phyloP scores from a whole-genome alignment of 2,113 vertebrate genomes.

The Tragelaphus strepsiceros region DNA sequence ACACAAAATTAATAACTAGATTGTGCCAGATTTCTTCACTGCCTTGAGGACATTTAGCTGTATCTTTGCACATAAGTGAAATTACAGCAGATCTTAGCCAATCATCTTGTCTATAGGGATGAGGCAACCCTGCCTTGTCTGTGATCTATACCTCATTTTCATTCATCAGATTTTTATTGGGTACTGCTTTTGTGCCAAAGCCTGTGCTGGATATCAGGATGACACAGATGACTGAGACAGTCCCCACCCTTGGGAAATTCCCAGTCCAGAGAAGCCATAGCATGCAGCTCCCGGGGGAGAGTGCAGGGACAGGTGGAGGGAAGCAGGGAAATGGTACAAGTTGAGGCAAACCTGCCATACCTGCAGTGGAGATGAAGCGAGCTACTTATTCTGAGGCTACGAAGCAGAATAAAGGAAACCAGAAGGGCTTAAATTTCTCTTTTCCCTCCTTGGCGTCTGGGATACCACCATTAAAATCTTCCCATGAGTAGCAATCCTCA shows the following conservation, averaged over 20 bases:
- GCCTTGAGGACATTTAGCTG: constrained; percentile 28
- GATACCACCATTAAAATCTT: neutral
- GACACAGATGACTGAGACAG: neutral
- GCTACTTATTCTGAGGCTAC: neutral
- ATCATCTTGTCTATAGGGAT: neutral
- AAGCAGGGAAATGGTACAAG: neutral
- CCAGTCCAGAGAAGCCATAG: neutral
- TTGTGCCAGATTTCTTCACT: constrained; percentile 31
- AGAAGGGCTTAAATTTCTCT: neutral
- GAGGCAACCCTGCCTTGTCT: constrained; percentile 29
- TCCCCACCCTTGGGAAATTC: constrained; percentile 5
- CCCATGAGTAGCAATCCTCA: neutral
- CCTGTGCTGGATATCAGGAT: constrained; percentile 10
- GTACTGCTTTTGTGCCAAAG: neutral
- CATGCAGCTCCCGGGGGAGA: neutral
- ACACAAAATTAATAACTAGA: constrained; percentile 22
- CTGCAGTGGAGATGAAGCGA: neutral
- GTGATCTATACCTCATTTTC: constrained; percentile 18
- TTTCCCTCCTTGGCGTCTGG: neutral
- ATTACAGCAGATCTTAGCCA: constrained; percentile 22
- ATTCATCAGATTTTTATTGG: constrained; percentile 30
- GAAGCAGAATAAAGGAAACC: neutral
- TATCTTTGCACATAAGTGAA: neutral
- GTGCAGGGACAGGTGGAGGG: neutral
- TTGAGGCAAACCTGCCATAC: neutral